Base-by-base conservation (phyloP, 2,797 vertebrate species). In the Calcarius lapponicus region DNA sequence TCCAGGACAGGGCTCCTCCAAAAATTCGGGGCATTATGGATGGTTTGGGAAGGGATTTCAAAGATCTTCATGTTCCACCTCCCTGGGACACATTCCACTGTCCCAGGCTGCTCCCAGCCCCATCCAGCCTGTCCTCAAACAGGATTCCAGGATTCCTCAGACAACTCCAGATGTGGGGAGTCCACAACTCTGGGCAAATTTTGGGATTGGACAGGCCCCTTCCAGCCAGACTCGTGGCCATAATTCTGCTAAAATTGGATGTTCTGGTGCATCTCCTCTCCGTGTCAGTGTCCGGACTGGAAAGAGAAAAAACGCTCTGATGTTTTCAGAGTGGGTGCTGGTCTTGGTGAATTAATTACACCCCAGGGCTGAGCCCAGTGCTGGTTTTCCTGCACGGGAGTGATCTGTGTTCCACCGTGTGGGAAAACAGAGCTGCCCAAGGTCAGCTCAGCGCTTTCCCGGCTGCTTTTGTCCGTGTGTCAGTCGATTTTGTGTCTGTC, bases 201-300 rank as follows among this genome's bases (percentile, higher is more conserved):
- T 22, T 8, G 36, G 12, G 29, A 1, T 3, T 0, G 56, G 38
- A 7, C 7, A 2, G 29, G 34, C 4, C 17, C 69, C 24, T 31
- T 13, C 7, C n/a, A n/a, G 81, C 7, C 2, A 0, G 18, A 8
- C 0, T 0, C 7, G 54, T 29, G 60, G n/a, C 42, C 20, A 3
- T 4, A 24, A 0, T 1, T 2, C 7, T 22, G 47, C 47, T 56
- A 12, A 25, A 66, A 9, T 3, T 10, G 14, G 21, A 4, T 34
- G 24, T 50, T n/a, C 24, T 53, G 2, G 17, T 5, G 17, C 13
- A 5, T 17, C 67, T 81, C 32, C 54, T 43, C 11, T 81, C 32
- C 50, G 17, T 34, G 4, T 8, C 18, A 11, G 71, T 2, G 25
- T 19, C 25, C 53, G 54, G 17, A 2, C 7, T 45, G 50, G 18